These are phyloP conservation scores for Allophyes oxyacanthae DNA, from an alignment of 2,888 invertebrate genomes.

Conservation along the genomic window DNA sequence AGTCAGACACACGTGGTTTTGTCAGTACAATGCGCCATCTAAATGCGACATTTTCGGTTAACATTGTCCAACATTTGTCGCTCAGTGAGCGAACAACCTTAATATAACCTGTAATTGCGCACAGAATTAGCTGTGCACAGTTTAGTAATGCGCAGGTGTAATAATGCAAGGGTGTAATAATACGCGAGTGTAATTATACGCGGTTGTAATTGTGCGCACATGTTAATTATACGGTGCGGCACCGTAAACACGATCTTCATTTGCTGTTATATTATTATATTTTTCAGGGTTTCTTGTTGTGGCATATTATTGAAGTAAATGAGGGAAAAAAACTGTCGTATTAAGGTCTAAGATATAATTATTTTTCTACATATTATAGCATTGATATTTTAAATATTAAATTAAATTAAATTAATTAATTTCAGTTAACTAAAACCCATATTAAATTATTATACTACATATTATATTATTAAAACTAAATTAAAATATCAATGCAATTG, in stretches of 20 bases:
- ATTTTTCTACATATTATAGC: too few relatives aligned
- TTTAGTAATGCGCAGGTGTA: conserved; percentile 50
- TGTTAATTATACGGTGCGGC: conserved; percentile 34
- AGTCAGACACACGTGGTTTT: too few relatives aligned
- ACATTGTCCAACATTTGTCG: conserved; percentile 25
- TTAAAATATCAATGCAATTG: too few relatives aligned
- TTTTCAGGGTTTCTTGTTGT: neutral
- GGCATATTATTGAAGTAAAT: too few relatives aligned
- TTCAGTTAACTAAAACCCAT: too few relatives aligned
- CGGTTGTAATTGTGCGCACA: conserved; percentile 40
- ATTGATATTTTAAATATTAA: too few relatives aligned
- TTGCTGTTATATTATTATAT: conserved; percentile 24
- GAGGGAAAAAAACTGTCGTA: too few relatives aligned
- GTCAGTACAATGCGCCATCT: neutral
- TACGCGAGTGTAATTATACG: conserved; percentile 48
- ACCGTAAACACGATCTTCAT: conserved; percentile 45
- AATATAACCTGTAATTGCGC: conserved; percentile 36
- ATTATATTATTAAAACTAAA: too few relatives aligned
- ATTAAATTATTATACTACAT: too few relatives aligned
- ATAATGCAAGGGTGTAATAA: conserved; percentile 48
- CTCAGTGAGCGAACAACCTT: conserved; percentile 18
- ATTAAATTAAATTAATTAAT: too few relatives aligned
- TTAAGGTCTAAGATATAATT: too few relatives aligned
- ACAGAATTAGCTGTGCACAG: conserved; percentile 41
- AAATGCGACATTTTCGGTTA: conserved; percentile 15